phyloP scores from a whole-genome alignment of 1,140 invertebrate species.

The Drosophila watanabei region DNA sequence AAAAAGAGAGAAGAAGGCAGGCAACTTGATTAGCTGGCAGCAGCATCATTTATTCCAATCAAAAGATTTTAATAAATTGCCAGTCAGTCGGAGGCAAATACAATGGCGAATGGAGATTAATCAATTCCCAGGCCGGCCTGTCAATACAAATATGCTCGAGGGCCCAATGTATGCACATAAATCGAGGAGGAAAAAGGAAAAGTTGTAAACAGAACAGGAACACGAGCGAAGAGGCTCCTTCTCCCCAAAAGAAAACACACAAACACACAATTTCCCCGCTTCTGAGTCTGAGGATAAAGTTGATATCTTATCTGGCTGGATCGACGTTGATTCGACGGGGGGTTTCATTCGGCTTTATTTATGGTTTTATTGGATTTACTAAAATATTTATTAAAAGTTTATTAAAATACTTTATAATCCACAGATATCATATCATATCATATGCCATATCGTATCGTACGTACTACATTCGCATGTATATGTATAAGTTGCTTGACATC shows the following conservation, averaged over 20 bases:
- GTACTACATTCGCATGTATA: conserved; percentile 55
- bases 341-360: conserved; percentile 33
- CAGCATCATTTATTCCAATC: conserved; percentile 78
- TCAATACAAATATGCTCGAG: conserved; percentile 66
- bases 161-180: conserved; percentile 72
- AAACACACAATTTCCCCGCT: conserved; percentile 36
- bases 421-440: conserved; percentile 67
- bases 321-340: conserved; percentile 28
- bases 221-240: neutral
- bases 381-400: conserved; percentile 85
- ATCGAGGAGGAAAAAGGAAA: conserved; percentile 47
- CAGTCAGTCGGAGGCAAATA: conserved; percentile 37
- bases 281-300: neutral
- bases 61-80: conserved; percentile 75
- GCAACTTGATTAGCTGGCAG: conserved; percentile 66
- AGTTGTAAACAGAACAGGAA: conserved; percentile 32
- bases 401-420: conserved; percentile 82
- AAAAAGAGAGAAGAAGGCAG: neutral
- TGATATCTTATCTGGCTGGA: conserved; percentile 3
- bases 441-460: conserved; percentile 68
- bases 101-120: conserved; percentile 60
- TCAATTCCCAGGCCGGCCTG: conserved; percentile 62
- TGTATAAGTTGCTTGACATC: conserved; percentile 51
- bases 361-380: conserved; percentile 63
- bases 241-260: conserved; percentile 51